Conservation (phyloP, 2,888 invertebrate species). For the Drosophila austrosaltans region DNA sequence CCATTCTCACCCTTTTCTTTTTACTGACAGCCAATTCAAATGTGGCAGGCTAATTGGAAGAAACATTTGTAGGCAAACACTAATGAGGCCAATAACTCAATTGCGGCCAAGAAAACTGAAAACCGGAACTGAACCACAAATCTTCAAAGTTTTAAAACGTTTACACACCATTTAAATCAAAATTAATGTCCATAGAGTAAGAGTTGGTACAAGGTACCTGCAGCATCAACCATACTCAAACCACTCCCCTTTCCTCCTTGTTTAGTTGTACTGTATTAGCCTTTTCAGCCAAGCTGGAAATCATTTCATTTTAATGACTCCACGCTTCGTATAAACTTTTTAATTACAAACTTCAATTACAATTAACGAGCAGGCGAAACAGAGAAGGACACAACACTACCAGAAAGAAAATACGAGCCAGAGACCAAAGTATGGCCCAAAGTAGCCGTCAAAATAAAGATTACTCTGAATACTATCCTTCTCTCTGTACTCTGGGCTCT, state of each 20-base stretch:
- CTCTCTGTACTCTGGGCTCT: slow-evolving; percentile 12
- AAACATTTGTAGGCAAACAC: slow-evolving; percentile 33
- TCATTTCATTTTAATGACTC: slow-evolving; percentile 75
- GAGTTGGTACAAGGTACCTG: slow-evolving; percentile 30
- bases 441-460: slow-evolving; percentile 22
- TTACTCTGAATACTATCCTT: slow-evolving; percentile 20
- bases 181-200: slow-evolving; percentile 52
- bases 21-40: slow-evolving; percentile 29
- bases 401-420: slow-evolving; percentile 15
- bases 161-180: slow-evolving; percentile 79
- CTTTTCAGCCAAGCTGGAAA: slow-evolving; percentile 53
- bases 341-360: slow-evolving; percentile 80
- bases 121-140: slow-evolving; percentile 32
- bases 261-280: slow-evolving; percentile 39
- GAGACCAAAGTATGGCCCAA: slow-evolving; percentile 1
- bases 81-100: slow-evolving; percentile 76
- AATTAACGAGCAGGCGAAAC: slow-evolving; percentile 69
- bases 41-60: slow-evolving; percentile 37
- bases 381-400: slow-evolving; percentile 28
- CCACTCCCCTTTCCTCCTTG: neutral
- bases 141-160: slow-evolving; percentile 59
- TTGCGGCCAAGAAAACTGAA: slow-evolving; percentile 59
- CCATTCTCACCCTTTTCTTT: neutral
- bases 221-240: neutral
- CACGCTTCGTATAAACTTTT: slow-evolving; percentile 71